phyloP scores from a whole-genome alignment of 1,140 invertebrate genomes.

The Nomia melanderi region DNA sequence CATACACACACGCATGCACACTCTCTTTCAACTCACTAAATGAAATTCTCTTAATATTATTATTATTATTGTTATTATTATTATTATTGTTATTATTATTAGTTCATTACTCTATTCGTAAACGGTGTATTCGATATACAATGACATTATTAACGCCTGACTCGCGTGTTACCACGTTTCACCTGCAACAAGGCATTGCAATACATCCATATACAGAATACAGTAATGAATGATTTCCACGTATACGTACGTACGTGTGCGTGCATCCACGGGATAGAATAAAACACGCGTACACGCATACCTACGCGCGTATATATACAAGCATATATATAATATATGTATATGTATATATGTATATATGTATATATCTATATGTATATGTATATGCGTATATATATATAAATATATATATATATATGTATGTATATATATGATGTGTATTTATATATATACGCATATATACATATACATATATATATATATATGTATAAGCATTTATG shows the following conservation, averaged over 20 bases:
- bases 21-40: constrained; percentile 13
- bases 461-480: constrained; percentile 32
- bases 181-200: constrained; percentile 57
- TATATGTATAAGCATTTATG: constrained; percentile 55
- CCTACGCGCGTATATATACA: not conserved
- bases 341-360: constrained; percentile 1
- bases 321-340: constrained; percentile 2
- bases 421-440: too few species aligned
- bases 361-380: not conserved
- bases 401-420: too few species aligned
- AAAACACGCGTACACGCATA: not conserved
- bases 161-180: constrained; percentile 32
- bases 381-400: too few species aligned
- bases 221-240: constrained; percentile 61
- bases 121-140: constrained; percentile 62
- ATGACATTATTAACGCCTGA: constrained; percentile 49
- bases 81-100: constrained; percentile 66
- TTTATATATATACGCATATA: constrained; percentile 26
- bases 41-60: constrained; percentile 24
- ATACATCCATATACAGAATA: constrained; percentile 69
- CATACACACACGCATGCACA: too few species aligned
- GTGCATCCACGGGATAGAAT: not conserved
- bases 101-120: constrained; percentile 59
- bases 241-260: not conserved
- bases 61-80: constrained; percentile 65